A percentile compares a stretch with the other conserved stretches of the same genome.
Evolutionary conservation across 2,888 invertebrate species (phyloP).

Genomic region (Rhabditophanes sp.): DNA sequence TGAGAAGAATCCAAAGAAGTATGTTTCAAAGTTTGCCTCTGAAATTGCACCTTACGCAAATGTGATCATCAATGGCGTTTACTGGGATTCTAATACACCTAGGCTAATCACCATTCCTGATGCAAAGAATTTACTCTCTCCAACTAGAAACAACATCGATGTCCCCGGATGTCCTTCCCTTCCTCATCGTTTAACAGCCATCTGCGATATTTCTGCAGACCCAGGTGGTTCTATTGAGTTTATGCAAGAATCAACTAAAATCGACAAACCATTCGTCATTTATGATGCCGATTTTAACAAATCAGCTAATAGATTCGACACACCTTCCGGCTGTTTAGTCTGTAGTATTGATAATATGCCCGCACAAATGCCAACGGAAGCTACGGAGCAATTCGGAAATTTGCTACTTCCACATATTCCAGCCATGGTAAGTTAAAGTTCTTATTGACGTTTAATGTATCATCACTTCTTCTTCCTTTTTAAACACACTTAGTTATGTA

Average conservation of each 20-base stretch:
- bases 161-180: constrained; percentile 26
- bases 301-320: constrained; percentile 64
- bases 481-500: neutral
- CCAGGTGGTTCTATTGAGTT: constrained; percentile 97
- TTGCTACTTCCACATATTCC: constrained; percentile 69
- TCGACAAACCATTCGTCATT: constrained; percentile 95
- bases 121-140: constrained; percentile 68
- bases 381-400: constrained; percentile 93
- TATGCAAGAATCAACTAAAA: constrained; percentile 98
- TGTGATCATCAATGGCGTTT: constrained; percentile 90
- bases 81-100: constrained; percentile 93
- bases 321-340: constrained; percentile 66
- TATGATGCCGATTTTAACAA: constrained; percentile 96
- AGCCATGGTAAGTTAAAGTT: constrained; percentile 55
- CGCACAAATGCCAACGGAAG: constrained; percentile 85
- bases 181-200: constrained; percentile 55
- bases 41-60: constrained; percentile 94
- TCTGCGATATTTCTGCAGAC: constrained; percentile 97
- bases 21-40: constrained; percentile 84
- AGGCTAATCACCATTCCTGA: constrained; percentile 90
- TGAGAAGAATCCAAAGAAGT: constrained; percentile 76
- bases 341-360: constrained; percentile 99
- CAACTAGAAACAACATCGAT: constrained; percentile 18
- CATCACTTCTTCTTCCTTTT: neutral
- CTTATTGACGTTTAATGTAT: neutral